Evolutionary conservation across 92 coral and sea anemone genomes (phyloP), one percentile per base, ranked within the genome.

Genomic region (Epizoanthus scotinus): DNA sequence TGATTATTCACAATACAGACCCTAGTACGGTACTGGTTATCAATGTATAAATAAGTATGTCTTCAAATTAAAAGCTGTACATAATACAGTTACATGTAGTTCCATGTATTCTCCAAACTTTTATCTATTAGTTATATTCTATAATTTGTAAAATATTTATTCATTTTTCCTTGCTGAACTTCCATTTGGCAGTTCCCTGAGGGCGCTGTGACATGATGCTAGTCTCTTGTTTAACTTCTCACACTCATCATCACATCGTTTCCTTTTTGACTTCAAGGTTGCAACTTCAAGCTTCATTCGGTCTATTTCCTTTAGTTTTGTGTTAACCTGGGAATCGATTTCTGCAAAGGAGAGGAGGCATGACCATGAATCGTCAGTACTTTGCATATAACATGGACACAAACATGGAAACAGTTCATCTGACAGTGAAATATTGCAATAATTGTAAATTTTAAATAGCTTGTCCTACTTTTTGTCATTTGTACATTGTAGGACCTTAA

Each of bases 251-350:
- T 96, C 99, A 83, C 99, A 96, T 60, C 97, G 84, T 71, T 96
- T 96, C 34, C 99, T 73, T 67, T 96, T 96, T 22, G 83, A 78
- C 83, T 85, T 89, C 42, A 96, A 84, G 25, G 94, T 74, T 27
- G 87, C 78, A 19, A 96, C 92, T 75, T 96, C 99, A 7, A 89
- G 87, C 83, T 91, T 96, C 99, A 96, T 96, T 83, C 97, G 87
- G 9, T 93, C 96, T 57, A 96, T 93, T 71, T 90, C 94, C 70
- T 90, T 91, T 29, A 93, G 90, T 77, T 96, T 96, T 42, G 97
- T 93, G 62, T 52, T 78, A 60, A 96, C 88, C 69, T 96, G 99
- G 5, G 93, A 87, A 70, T 96, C 99, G 44, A 89, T 78, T 79
- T 96, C 99, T 96, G 70, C 31, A 55, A n/a, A 84, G 66, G 29